phyloP scores from a whole-genome alignment of 2,113 vertebrate genomes.

The Syrrhaptes paradoxus region DNA sequence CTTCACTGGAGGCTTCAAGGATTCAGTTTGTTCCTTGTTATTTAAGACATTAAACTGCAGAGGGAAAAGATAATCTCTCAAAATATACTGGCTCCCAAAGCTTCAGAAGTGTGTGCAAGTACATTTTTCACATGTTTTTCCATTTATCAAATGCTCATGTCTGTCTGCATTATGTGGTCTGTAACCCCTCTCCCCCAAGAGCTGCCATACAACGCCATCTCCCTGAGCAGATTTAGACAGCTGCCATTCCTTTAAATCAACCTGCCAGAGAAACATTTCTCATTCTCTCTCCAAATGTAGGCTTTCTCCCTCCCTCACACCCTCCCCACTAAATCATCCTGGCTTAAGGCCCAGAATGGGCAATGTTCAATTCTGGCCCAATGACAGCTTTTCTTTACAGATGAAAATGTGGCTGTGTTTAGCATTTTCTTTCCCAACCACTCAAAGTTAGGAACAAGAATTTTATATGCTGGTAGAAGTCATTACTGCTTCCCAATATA shows the following conservation, averaged over 20 bases:
- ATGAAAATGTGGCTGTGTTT: neutral
- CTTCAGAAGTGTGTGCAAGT: neutral
- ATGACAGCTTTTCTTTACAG: neutral
- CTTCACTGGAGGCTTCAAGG: neutral
- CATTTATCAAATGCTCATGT: neutral
- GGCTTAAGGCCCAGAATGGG: neutral
- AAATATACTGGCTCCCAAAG: neutral
- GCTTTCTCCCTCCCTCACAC: neutral
- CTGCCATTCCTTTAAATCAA: slow-evolving; percentile 40
- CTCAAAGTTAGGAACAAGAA: neutral
- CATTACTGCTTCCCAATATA: neutral
- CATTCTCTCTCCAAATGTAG: neutral
- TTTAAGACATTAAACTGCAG: neutral
- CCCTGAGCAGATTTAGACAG: neutral
- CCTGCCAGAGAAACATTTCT: slow-evolving; percentile 6
- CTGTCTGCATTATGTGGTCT: neutral
- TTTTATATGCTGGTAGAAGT: neutral
- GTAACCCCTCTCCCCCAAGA: neutral
- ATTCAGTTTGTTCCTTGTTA: neutral
- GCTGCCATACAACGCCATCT: neutral
- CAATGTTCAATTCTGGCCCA: neutral
- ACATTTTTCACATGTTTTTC: neutral
- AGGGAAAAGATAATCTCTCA: neutral
- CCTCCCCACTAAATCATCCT: neutral
- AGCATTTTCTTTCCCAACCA: neutral